Evolutionary conservation across 2,113 vertebrate species (phyloP).

Genomic region (Lepus europaeus): DNA sequence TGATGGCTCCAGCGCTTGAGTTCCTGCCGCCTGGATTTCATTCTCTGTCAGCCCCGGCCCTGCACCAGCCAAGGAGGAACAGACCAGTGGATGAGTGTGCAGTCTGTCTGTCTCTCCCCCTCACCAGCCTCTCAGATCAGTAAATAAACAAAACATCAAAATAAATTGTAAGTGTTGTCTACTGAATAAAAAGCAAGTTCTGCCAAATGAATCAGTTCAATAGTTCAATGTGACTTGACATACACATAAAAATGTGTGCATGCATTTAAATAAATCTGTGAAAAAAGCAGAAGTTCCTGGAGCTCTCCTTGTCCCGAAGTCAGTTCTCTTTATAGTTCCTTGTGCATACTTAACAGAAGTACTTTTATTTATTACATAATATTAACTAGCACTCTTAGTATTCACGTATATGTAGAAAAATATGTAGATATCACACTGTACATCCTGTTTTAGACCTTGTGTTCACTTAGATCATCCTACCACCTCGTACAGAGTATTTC

Average conservation of each 20-base stretch:
- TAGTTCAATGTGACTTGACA: slow-evolving; percentile 24
- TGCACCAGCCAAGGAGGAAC: too few species aligned
- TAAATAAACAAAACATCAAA: too few species aligned
- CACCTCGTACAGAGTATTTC: not conserved
- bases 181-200: not conserved
- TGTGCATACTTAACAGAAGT: not conserved
- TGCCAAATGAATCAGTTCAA: not conserved
- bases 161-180: not conserved
- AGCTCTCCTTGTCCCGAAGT: not conserved
- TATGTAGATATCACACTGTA: not conserved
- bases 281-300: not conserved
- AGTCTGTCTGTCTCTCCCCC: too few species aligned
- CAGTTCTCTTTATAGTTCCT: not conserved
- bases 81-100: too few species aligned
- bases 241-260: not conserved
- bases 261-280: not conserved
- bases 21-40: too few species aligned
- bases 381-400: not conserved
- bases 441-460: not conserved
- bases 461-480: not conserved
- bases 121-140: too few species aligned
- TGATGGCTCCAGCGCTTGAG: too few species aligned
- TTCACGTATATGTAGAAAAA: not conserved
- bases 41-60: too few species aligned
- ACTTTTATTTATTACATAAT: not conserved